Evolutionary conservation across 2,113 vertebrate species (phyloP), one percentile per base, ranked within the genome.

Genomic region (Pelobates fuscus): DNA sequence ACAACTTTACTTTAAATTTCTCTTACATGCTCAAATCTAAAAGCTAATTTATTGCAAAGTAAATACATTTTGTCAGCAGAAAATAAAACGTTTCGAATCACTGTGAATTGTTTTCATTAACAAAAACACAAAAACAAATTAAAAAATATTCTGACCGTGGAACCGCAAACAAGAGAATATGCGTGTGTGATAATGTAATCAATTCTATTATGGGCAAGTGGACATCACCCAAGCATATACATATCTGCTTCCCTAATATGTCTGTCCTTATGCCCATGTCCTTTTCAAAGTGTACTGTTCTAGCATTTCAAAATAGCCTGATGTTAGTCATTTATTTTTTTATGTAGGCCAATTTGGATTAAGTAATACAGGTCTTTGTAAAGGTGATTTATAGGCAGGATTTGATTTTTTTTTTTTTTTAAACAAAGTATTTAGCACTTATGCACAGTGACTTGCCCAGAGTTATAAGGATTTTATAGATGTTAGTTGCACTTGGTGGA

Each of bases 281-380:
- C 67, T 18, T 57, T 26, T 59, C 14, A 67, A 76, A 76, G 67
- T 76, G 72, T 76, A 67, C 60, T 60, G 29, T 64, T 67, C 64
- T 32, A 30, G 64, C 72, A 49, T 67, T 76, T 76, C 55, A 32
- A 67, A 67, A 62, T 60, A 67, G 63, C 72, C 72, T 76, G 72
- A 67, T 76, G 72, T 60, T 76, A 67, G 63, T 76, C 59, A 76
- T 76, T 59, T 76, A 76, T 67, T 76, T 76, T 76, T 67, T 64
- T 59, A 60, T 67, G 64, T 32, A 76, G 72, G 67, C 66, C 72
- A 67, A 67, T 76, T 76, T 76, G 54, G 63, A 43, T n/a, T 17
- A 37, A 67, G 64, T 55, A 46, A 67, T 67, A 67, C 67, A 67
- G 72, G 63, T 49, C 72, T 76, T 76, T 76, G 72, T 76, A 67